Evolutionary conservation across 2,888 invertebrate genomes (phyloP).

Genomic region (Ophioninae sp.): DNA sequence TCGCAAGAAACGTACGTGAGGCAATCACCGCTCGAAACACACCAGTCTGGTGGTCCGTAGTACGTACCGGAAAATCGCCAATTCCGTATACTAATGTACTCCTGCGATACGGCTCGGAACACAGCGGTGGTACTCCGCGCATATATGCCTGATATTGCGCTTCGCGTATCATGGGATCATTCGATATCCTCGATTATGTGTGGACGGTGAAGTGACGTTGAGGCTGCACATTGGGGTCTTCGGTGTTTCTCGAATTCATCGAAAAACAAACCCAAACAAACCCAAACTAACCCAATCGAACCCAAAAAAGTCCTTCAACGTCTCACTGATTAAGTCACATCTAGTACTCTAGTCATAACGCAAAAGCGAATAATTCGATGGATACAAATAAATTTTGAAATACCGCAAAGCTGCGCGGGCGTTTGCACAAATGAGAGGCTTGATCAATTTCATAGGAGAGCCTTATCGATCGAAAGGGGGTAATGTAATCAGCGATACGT

Average conservation of each 20-base stretch:
- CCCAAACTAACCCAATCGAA: no score
- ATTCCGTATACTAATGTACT: conserved; percentile 24
- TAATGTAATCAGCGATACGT: conserved; percentile 27
- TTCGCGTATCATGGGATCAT: background rate
- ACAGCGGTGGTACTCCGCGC: background rate
- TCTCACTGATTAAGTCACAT: no score
- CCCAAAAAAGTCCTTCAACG: no score
- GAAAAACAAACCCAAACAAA: no score
- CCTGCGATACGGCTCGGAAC: background rate
- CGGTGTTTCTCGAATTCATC: background rate
- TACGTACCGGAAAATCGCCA: conserved; percentile 61
- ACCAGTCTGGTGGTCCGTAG: conserved; percentile 47
- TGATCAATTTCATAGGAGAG: background rate
- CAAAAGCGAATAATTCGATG: background rate
- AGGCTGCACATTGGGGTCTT: background rate
- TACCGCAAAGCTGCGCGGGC: background rate
- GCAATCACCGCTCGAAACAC: conserved; percentile 63
- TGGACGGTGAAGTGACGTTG: background rate
- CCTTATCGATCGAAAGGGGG: conserved; percentile 6
- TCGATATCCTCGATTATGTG: background rate
- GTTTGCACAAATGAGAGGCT: background rate
- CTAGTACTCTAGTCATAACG: no score
- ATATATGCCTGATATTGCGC: background rate
- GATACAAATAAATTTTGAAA: background rate
- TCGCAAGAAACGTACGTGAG: conserved; percentile 64